A percentile compares a stretch with the other conserved stretches of the same genome.
Conservation (phyloP, 2,113 vertebrate species). For the Xenus cinereus region DNA sequence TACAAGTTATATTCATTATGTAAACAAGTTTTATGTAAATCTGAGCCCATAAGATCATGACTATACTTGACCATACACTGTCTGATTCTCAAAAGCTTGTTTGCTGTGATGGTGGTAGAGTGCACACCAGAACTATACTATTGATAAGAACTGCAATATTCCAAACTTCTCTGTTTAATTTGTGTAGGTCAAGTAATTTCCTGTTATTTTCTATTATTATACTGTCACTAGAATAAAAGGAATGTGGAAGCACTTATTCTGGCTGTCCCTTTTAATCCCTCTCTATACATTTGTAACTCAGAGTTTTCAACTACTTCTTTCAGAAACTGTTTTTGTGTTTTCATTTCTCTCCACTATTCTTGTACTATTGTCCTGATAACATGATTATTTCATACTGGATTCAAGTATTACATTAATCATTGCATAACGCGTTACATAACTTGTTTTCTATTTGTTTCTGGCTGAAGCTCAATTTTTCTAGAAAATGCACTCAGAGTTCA, state of each 20-base stretch:
- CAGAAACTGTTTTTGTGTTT: not conserved
- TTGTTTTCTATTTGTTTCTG: not conserved
- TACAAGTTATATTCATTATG: not conserved
- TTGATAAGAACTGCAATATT: not conserved
- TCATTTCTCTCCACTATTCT: not conserved
- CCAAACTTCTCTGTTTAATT: not conserved
- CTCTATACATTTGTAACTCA: not conserved
- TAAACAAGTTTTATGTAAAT: not conserved
- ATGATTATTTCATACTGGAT: not conserved
- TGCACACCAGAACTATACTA: not conserved
- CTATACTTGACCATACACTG: not conserved
- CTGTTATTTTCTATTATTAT: not conserved
- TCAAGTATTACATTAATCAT: not conserved
- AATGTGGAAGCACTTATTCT: not conserved
- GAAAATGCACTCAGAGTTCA: not conserved
- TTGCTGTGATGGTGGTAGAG: rapidly evolving
- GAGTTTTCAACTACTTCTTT: not conserved
- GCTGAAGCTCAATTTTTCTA: not conserved
- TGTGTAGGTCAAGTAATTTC: not conserved
- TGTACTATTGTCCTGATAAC: not conserved
- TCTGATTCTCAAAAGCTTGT: not conserved
- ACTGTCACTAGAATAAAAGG: not conserved
- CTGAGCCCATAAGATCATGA: not conserved
- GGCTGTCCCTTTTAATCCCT: not conserved
- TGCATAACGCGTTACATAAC: not conserved